Percentiles rank a stretch among this genome's conserved stretches.
These are phyloP conservation scores for Ellobium chinense DNA, from an alignment of 2,888 invertebrate species.

Conservation along the genomic window DNA sequence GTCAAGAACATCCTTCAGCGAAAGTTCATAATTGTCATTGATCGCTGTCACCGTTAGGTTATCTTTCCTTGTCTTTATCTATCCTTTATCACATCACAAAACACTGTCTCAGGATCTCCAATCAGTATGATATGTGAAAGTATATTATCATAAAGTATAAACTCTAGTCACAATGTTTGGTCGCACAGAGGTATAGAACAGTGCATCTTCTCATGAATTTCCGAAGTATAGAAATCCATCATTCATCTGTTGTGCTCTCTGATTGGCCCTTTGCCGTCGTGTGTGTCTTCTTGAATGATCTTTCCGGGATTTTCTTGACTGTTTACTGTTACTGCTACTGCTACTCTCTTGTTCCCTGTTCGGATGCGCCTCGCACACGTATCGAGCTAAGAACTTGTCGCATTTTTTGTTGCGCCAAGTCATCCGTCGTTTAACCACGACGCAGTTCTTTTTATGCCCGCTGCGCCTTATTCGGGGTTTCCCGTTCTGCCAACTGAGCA, in stretches of 20 bases:
- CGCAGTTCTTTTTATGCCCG: conserved; percentile 71
- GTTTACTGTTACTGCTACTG: background rate
- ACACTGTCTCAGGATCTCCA: background rate
- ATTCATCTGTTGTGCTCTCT: background rate
- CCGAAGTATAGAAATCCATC: conserved; percentile 34
- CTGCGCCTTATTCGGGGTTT: conserved; percentile 65
- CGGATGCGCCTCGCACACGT: conserved; percentile 66
- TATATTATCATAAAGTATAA: background rate
- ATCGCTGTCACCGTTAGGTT: no score
- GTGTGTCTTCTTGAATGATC: conserved; percentile 27
- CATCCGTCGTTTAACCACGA: conserved; percentile 68
- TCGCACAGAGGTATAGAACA: no score
- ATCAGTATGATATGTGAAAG: conserved; percentile 27
- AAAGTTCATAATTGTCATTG: no score
- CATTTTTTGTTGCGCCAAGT: conserved; percentile 76
- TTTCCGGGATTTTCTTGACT: conserved; percentile 4
- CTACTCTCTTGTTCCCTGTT: conserved; percentile 20
- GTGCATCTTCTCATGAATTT: conserved; percentile 15
- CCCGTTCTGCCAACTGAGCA: conserved; percentile 70
- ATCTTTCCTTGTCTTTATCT: background rate
- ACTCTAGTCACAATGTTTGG: background rate
- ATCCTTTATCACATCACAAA: conserved; percentile 14
- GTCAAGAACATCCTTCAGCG: no score
- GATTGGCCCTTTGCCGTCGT: conserved; percentile 15
- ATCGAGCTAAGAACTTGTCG: conserved; percentile 69